Base-by-base conservation (phyloP, 1,140 invertebrate species). In the Pogonus chalceus region DNA sequence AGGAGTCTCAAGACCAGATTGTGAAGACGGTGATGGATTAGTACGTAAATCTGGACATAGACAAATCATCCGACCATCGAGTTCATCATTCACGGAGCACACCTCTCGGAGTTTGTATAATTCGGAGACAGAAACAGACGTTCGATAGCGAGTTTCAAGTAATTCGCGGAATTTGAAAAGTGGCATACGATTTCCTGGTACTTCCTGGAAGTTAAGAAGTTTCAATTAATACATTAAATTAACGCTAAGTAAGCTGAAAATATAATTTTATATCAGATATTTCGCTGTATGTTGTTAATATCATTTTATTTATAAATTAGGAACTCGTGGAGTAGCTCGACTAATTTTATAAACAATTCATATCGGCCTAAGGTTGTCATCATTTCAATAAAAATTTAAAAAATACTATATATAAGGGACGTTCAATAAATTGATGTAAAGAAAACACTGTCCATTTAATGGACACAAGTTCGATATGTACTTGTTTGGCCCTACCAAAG, bases 111-210 rank as follows among this genome's bases (percentile, higher is more conserved):
- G 78, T 66, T 86, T 84, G 62, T 88, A 88, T 50, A 93, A 71
- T 61, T 92, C 89, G 1, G 87, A 84, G 1, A 90, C 79, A 59
- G 84, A 85, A 18, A 91, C 81, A 1, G 84, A 83, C 39, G 82
- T 80, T 67, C 88, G 80, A 63, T 84, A 92, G 53, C 89, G 80
- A 60, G 82, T 85, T 69, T 92, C 88, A 67, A 87, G 88, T 58
- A 91, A 74, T 69, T 92, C 87, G 51, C 89, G 80, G 60, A 93
- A 90, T 69, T 89, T 88, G 65, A 90, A 90, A 23, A 93, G 76
- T 1, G 88, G 88, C 56, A 93, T 72, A 57, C 78, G 78, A 63
- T 85, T 79, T 1, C 81, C 81, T 39, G 88, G 87, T 31, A 88
- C 85, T 66, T 91, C 84, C 63, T 77, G 68, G 49, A 58, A 60